A percentile compares a stretch with the other conserved stretches of the same genome.
These are phyloP conservation scores for Sebastes iracundus DNA, from an alignment of 2,797 vertebrate species.

Conservation along the genomic window DNA sequence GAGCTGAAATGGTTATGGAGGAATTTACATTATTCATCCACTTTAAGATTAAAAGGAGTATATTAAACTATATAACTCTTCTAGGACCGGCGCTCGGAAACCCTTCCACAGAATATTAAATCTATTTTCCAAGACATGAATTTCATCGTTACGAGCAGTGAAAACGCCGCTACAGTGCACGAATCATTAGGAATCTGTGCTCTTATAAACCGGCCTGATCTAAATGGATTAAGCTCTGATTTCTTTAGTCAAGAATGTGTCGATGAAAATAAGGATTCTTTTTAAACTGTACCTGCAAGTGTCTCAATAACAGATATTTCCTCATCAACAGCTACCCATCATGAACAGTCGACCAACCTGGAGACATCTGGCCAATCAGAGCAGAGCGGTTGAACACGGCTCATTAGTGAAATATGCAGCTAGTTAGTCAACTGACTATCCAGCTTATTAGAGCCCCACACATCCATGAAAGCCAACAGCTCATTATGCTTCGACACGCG, in stretches of 20 bases:
- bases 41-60: constrained; percentile 63
- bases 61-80: constrained; percentile 59
- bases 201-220: not conserved
- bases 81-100: constrained; percentile 21
- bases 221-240: not conserved
- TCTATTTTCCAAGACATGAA: constrained; percentile 30
- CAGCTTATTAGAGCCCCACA: constrained; percentile 36
- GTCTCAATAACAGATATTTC: constrained; percentile 19
- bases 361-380: constrained; percentile 53
- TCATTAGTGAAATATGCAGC: constrained; percentile 65
- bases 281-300: not conserved
- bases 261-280: not conserved
- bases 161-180: constrained; percentile 14
- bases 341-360: constrained; percentile 22
- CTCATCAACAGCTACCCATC: constrained; percentile 34
- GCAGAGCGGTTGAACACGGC: constrained; percentile 36
- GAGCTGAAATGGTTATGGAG: constrained; percentile 49
- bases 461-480: constrained; percentile 33
- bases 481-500: constrained; percentile 42
- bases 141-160: constrained; percentile 30
- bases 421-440: constrained; percentile 58
- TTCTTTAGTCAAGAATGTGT: not conserved
- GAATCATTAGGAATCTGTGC: constrained; percentile 8
- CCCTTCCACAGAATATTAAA: constrained; percentile 39
- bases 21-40: constrained; percentile 73